Evolutionary conservation across 2,797 vertebrate genomes (phyloP), one percentile per base, ranked within the genome.

Genomic region (Phaenicophaeus curvirostris): DNA sequence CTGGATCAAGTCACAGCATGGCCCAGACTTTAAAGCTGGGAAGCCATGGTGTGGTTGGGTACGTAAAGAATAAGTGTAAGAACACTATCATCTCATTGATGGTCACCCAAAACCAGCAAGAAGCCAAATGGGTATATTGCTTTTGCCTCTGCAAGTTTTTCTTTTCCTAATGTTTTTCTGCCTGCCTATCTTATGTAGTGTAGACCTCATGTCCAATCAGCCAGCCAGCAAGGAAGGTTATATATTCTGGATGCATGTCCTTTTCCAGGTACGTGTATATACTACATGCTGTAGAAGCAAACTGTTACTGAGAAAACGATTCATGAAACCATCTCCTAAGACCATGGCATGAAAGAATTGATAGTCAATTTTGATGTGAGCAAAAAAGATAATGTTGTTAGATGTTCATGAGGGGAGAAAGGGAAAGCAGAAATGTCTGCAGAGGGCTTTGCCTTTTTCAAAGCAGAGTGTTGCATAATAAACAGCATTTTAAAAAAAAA

Each of bases 31-130:
- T 44, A 90, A 85, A 69, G 31, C 28, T 83, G 54, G 24, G 25
- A 58, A 31, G 12, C 14, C 11, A 2, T 19, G 63, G 21, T 8
- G 9, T 31, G 33, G 24, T 18, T 85, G 57, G 13, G 15, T 50
- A 14, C 14, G 2, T 37, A 33, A 72, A 42, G 50, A 6, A 8
- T 39, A 57, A 55, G 19, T 13, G 15, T 58, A 27, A 25, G 14
- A 76, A 44, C 18, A 24, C 12, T 44, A 3, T 48, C 8, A 17
- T 37, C 35, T 74, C 21, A 4, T 44, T 65, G 39, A n/a, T 83
- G 58, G n/a, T 25, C 72, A 19, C 11, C 13, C 0, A 0, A 33
- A 81, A 84, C 54, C 9, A 50, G 6, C 5, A 41, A 50, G 35
- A 61, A 65, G 19, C 4, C 16, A 31, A 78, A 54, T 3, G 8